Percentiles rank a stretch among this genome's conserved stretches.
These are phyloP conservation scores for Chrysotoxum bicinctum DNA, from an alignment of 2,888 invertebrate species.

Conservation along the genomic window DNA sequence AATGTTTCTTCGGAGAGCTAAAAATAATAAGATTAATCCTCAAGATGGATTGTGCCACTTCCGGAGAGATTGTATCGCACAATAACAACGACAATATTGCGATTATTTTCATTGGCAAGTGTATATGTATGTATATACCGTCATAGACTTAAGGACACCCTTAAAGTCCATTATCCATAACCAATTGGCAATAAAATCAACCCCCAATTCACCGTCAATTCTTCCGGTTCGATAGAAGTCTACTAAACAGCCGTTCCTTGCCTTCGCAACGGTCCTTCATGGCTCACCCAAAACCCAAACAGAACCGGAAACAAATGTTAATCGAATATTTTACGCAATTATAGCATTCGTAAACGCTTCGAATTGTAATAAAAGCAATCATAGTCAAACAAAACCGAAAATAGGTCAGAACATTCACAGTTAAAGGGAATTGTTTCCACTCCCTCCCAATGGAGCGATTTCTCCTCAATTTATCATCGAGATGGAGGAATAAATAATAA, in stretches of 20 bases:
- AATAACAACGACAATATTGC: background rate
- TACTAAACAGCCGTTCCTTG: background rate
- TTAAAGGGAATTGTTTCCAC: conserved; percentile 20
- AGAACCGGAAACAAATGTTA: conserved; percentile 46
- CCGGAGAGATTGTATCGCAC: background rate
- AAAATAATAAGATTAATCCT: conserved; percentile 1
- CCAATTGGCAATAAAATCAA: conserved; percentile 52
- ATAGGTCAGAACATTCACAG: conserved; percentile 54
- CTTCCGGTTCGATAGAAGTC: conserved; percentile 22
- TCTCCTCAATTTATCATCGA: conserved; percentile 36
- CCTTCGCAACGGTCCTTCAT: background rate
- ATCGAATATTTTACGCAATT: conserved; percentile 71
- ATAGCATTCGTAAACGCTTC: conserved; percentile 49
- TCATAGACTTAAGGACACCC: background rate
- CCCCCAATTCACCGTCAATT: conserved; percentile 36
- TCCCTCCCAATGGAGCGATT: background rate
- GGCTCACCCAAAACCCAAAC: background rate
- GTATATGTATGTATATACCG: background rate
- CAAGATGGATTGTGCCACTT: background rate
- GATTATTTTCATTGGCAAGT: background rate
- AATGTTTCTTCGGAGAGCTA: background rate
- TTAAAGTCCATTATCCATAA: conserved; percentile 41
- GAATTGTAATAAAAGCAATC: conserved; percentile 62
- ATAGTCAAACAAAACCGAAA: conserved; percentile 50
- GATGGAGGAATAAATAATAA: conserved; percentile 62